These are phyloP conservation scores for Portunus trituberculatus DNA, from an alignment of 1,140 invertebrate genomes.

Conservation along the genomic window DNA sequence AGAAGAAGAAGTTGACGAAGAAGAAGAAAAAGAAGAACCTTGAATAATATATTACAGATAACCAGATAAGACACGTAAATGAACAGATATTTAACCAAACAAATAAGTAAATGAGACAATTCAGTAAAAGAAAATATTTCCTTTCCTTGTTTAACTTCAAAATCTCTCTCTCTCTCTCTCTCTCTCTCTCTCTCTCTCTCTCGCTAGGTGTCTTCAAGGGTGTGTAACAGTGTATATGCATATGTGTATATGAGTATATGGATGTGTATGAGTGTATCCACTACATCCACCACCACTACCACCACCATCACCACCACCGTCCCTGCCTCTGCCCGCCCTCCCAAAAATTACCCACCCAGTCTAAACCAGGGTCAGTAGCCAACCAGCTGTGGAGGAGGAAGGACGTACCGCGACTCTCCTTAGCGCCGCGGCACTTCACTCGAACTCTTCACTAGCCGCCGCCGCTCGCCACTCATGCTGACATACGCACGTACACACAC, in stretches of 20 bases:
- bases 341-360: constrained; percentile 47
- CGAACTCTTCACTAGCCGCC: not conserved
- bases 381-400: constrained; percentile 3
- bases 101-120: no score
- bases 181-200: constrained; percentile 3
- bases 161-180: not conserved
- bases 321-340: not conserved
- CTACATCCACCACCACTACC: not conserved
- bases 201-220: not conserved
- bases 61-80: no score
- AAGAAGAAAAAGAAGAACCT: no score
- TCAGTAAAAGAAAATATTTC: no score
- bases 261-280: not conserved
- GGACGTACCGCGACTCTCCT: not conserved
- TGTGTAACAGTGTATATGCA: no score
- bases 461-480: not conserved
- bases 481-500: constrained; percentile 7
- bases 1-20: no score
- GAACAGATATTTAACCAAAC: no score
- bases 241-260: not conserved
- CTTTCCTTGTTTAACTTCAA: not conserved
- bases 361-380: constrained; percentile 46
- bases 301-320: not conserved
- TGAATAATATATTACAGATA: no score
- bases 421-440: not conserved